A percentile compares a stretch with the other conserved stretches of the same genome.
Conservation (phyloP, 2,797 vertebrate species). For the Intellagama lesueurii region DNA sequence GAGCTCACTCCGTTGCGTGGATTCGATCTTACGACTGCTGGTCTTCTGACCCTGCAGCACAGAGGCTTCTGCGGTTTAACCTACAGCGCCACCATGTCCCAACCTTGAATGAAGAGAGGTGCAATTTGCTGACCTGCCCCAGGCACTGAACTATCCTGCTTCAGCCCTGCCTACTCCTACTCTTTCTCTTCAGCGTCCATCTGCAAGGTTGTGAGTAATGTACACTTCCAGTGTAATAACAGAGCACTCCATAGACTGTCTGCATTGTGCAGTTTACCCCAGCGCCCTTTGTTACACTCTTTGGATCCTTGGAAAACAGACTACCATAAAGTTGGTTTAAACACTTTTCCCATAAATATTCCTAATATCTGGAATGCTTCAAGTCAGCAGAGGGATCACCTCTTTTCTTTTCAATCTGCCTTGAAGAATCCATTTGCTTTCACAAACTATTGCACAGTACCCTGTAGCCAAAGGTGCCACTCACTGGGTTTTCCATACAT, state of each 20-base stretch:
- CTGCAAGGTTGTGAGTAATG: background rate
- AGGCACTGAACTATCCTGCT: too few relatives aligned
- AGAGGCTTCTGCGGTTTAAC: too few relatives aligned
- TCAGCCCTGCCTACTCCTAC: background rate
- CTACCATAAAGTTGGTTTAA: background rate
- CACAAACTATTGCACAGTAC: constrained; percentile 41
- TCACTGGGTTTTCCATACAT: background rate
- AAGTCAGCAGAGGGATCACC: constrained; percentile 40
- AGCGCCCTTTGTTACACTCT: background rate
- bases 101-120: too few relatives aligned
- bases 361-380: constrained; percentile 27
- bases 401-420: constrained; percentile 12
- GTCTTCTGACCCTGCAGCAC: too few relatives aligned
- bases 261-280: background rate
- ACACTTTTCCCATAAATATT: background rate
- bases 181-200: background rate
- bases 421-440: constrained; percentile 30
- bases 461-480: constrained; percentile 36
- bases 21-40: too few relatives aligned
- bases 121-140: too few relatives aligned
- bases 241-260: too few relatives aligned
- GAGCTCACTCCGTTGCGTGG: too few relatives aligned
- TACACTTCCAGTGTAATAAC: background rate
- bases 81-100: too few relatives aligned
- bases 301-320: background rate